phyloP scores from a whole-genome alignment of 2,113 vertebrate genomes.

The Nycticebus coucang region DNA sequence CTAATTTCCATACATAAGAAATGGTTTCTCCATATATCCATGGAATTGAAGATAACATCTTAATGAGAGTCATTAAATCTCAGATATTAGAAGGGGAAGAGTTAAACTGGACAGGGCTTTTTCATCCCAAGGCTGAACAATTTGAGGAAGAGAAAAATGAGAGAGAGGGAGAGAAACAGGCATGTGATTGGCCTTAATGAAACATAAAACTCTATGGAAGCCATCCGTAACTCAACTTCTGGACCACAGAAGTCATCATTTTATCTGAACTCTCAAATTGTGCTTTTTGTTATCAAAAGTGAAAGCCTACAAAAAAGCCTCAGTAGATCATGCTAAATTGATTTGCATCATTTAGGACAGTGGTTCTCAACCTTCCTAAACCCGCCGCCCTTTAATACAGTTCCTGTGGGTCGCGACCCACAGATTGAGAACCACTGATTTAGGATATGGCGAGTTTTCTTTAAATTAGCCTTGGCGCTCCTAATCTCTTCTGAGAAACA shows the following conservation, averaged over 20 bases:
- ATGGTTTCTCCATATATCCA: slow-evolving; percentile 34
- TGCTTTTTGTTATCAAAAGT: neutral
- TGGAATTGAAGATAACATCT: slow-evolving; percentile 19
- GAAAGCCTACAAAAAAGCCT: neutral
- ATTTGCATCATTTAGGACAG: neutral
- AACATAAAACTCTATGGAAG: neutral
- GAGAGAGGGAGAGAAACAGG: neutral
- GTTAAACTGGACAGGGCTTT: neutral
- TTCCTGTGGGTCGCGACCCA: too few species aligned
- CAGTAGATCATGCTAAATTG: neutral
- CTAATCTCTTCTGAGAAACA: neutral
- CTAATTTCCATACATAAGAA: neutral
- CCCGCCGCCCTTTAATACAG: too few species aligned
- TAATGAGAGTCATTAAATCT: slow-evolving; percentile 48
- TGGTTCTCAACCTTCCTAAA: too few species aligned
- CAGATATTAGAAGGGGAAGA: neutral
- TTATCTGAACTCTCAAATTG: neutral
- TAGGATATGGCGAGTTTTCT: neutral
- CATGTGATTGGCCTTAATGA: neutral
- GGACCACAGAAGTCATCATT: neutral
- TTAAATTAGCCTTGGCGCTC: neutral
- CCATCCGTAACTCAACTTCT: neutral
- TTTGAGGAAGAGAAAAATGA: neutral
- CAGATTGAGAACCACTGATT: neutral
- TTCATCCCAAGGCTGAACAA: neutral